A percentile compares a stretch with the other conserved stretches of the same genome.
Conservation (phyloP, 2,888 invertebrate genomes). For the Drosophila anomalata region DNA sequence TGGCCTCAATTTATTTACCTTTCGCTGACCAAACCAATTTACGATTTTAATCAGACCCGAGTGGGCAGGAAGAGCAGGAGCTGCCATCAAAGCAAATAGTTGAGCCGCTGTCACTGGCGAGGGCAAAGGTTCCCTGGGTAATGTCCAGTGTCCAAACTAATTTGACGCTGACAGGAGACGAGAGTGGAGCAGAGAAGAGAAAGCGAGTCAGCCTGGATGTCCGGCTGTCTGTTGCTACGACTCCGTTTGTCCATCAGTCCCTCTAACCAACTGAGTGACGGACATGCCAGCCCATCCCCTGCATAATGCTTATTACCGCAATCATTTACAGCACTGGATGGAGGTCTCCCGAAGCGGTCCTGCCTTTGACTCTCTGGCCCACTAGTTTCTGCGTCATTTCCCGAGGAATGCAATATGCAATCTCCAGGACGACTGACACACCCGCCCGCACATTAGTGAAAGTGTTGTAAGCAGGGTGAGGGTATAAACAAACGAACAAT, state of each 20-base stretch:
- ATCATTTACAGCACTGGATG: constrained; percentile 58
- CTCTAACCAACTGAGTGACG: constrained; percentile 30
- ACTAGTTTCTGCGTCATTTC: constrained; percentile 45
- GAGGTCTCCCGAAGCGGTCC: constrained; percentile 1
- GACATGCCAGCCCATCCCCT: constrained; percentile 42
- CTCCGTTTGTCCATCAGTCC: constrained; percentile 6
- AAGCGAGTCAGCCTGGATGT: constrained; percentile 9
- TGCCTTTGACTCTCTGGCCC: background rate
- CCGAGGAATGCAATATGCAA: constrained; percentile 66
- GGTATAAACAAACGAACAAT: constrained; percentile 61
- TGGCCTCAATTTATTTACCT: constrained; percentile 47
- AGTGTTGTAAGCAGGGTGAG: constrained; percentile 56
- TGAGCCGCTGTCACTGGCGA: constrained; percentile 43
- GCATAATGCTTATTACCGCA: constrained; percentile 74
- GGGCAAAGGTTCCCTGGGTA: constrained; percentile 36
- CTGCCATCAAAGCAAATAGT: constrained; percentile 54
- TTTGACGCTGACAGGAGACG: constrained; percentile 64
- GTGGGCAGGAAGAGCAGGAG: constrained; percentile 11
- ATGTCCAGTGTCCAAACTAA: constrained; percentile 58
- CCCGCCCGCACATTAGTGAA: constrained; percentile 59
- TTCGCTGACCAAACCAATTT: constrained; percentile 47
- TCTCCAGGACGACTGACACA: constrained; percentile 46
- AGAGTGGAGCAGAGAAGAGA: constrained; percentile 6
- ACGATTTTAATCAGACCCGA: constrained; percentile 60
- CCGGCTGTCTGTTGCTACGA: constrained; percentile 21